Base-by-base conservation (phyloP, 2,888 invertebrate species). In the Poecilus cupreus region DNA sequence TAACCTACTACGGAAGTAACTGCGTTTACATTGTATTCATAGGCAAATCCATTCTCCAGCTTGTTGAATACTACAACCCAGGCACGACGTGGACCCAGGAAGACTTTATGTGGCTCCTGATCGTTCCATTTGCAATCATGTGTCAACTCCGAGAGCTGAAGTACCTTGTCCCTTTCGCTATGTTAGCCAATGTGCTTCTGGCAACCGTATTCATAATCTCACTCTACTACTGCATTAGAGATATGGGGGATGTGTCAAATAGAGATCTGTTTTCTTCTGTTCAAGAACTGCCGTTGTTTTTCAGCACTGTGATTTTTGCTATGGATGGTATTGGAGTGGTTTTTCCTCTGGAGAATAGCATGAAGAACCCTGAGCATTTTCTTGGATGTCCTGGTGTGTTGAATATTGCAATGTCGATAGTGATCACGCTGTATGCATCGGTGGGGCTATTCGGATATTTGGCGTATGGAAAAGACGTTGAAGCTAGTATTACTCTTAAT, bases 321-420 rank as follows among this genome's bases (percentile, higher is more conserved):
- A 98, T 99, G 93, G 99, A 99, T 90, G 97, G 97, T 60, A 98
- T 99, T 84, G 96, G 96, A 51, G 95, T 95, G 70, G 96, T 98
- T 8, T 94, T 98, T 92, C 98, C 98, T 0, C 93, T 98, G 13
- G 97, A 98, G 89, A 98, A 98, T 87, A 95, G 95, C 60, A 98
- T 98, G 97, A 92, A 91, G 16, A 93, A 94, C 75, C 97, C 97
- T 0, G 91, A 94, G 80, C 94, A 95, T 83, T 96, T 96, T 87
- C 92, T 97, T 37, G 93, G 94, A 2, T 94, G 94, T 83, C 95
- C 95, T 0, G 96, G 98, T 10, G 96, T 97, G 0, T 90, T 98
- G 0, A 97, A 97, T 85, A 92, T 94, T 0, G 96, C 97, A 0
- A 98, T 98, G 96, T 89, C 92, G 0, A 91, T 96, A 4, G 97